Evolutionary conservation across 2,888 invertebrate genomes (phyloP).

Genomic region (Oxycera nigricornis): DNA sequence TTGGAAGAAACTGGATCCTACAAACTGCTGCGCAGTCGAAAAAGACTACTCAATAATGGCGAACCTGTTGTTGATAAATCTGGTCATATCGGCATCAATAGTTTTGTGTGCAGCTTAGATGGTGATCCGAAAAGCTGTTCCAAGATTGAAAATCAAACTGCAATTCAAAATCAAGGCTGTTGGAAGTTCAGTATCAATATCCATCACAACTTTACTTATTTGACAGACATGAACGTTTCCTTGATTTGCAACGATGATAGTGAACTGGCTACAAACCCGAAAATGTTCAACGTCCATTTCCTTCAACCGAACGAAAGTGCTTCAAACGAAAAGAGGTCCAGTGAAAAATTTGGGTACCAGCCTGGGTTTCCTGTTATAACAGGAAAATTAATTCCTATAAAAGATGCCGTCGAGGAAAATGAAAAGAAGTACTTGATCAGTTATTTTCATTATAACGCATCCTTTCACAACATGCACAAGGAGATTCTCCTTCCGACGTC

Average conservation of each 20-base stretch:
- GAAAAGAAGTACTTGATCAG: conserved; percentile 49
- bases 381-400: conserved; percentile 49
- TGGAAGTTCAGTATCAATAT: conserved; percentile 48
- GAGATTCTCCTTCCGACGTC: conserved; percentile 34
- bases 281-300: conserved; percentile 51
- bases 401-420: conserved; percentile 49
- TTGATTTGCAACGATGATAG: conserved; percentile 28
- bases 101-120: not conserved
- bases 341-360: conserved; percentile 57
- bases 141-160: not conserved
- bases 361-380: conserved; percentile 54
- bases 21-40: conserved; percentile 4
- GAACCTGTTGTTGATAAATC: not conserved
- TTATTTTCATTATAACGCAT: conserved; percentile 51
- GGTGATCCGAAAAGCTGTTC: not conserved
- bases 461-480: conserved; percentile 13
- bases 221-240: conserved; percentile 45
- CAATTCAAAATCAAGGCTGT: conserved; percentile 8
- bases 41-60: not conserved
- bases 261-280: not conserved
- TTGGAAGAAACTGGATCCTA: not conserved
- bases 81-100: not conserved
- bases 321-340: conserved; percentile 18
- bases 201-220: conserved; percentile 52
- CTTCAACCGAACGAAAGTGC: conserved; percentile 47